phyloP scores from a whole-genome alignment of 2,888 invertebrate species.

The Andrena bucephala region DNA sequence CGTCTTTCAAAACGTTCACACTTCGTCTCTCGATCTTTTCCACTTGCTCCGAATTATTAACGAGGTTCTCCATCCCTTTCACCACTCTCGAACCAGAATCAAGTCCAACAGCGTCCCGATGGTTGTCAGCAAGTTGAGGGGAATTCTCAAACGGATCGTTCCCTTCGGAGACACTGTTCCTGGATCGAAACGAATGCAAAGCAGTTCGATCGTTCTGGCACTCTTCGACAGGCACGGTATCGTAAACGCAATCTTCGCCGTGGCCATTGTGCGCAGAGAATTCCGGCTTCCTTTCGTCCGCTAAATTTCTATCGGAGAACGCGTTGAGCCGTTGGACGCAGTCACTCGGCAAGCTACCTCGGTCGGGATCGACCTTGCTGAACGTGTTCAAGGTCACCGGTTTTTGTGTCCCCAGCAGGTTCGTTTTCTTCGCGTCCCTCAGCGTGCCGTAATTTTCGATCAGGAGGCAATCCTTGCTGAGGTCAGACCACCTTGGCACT shows the following conservation, averaged over 20 bases:
- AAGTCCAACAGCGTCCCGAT: neutral
- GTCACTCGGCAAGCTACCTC: slow-evolving; percentile 12
- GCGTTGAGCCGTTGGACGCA: slow-evolving; percentile 19
- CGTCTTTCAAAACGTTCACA: neutral
- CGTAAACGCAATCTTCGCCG: slow-evolving; percentile 66
- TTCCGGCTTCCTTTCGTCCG: slow-evolving; percentile 31
- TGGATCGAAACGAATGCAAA: slow-evolving; percentile 29
- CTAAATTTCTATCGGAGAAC: slow-evolving; percentile 23
- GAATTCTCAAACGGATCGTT: neutral
- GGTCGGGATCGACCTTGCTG: slow-evolving; percentile 60
- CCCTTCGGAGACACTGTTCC: neutral
- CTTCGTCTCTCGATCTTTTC: neutral
- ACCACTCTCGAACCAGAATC: neutral
- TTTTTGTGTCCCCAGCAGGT: slow-evolving; percentile 33
- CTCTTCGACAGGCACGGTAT: slow-evolving; percentile 67
- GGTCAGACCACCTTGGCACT: slow-evolving; percentile 78
- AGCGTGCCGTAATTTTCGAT: slow-evolving; percentile 81
- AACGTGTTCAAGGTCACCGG: slow-evolving; percentile 78
- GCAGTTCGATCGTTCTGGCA: slow-evolving; percentile 6
- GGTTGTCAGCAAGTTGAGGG: neutral
- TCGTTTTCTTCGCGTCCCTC: slow-evolving; percentile 58
- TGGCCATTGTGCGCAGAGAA: neutral
- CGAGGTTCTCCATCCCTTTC: neutral
- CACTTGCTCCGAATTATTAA: neutral
- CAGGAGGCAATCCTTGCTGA: slow-evolving; percentile 64